Conservation (phyloP, 2,797 vertebrate species). For the Erithacus rubecula region DNA sequence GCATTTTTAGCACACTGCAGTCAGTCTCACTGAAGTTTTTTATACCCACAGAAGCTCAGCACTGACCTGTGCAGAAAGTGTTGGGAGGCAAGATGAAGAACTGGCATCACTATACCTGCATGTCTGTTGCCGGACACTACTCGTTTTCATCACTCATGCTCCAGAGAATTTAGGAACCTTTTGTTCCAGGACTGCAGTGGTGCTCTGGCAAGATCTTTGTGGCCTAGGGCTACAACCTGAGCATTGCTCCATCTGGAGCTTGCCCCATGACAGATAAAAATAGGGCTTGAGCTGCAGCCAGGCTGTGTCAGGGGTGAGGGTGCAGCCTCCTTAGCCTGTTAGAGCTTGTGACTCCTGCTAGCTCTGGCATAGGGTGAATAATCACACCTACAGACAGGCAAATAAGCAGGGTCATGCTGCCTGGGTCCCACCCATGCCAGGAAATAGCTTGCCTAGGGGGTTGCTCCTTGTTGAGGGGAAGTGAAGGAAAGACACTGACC, state of each 20-base stretch:
- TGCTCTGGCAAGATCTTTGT: background rate
- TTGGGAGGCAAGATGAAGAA: background rate
- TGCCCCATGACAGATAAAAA: background rate
- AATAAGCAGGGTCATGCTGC: background rate
- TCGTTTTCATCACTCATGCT: background rate
- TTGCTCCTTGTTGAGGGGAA: background rate
- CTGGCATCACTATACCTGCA: background rate
- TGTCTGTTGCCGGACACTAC: fast-evolving
- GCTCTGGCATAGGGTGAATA: background rate
- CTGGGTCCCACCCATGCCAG: background rate
- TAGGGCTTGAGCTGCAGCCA: constrained; percentile 2
- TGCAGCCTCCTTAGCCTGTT: constrained; percentile 9
- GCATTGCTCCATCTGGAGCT: background rate
- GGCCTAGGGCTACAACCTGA: background rate
- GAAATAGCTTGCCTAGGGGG: background rate
- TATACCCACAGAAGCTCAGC: background rate
- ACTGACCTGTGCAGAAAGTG: background rate
- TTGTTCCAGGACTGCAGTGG: background rate
- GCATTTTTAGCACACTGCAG: background rate
- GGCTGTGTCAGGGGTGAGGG: background rate
- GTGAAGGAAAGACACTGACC: background rate
- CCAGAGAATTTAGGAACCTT: background rate
- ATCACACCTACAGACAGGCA: background rate
- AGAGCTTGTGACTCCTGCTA: background rate
- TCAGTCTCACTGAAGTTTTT: background rate